phyloP scores from a whole-genome alignment of 2,113 vertebrate species.

The Holacanthus passer region DNA sequence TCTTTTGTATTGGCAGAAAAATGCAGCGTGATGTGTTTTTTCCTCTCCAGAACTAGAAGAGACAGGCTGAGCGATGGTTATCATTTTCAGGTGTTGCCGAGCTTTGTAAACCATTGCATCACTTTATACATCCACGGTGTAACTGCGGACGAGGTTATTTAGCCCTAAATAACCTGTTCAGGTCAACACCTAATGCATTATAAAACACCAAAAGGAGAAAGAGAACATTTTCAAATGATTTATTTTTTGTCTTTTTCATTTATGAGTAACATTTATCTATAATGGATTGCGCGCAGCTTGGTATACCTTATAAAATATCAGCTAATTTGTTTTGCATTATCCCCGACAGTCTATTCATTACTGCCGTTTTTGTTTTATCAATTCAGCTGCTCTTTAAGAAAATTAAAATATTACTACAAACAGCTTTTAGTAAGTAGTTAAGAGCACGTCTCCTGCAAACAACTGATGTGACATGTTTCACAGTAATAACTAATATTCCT shows the following conservation, averaged over 20 bases:
- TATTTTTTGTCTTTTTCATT: conserved; percentile 15
- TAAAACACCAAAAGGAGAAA: conserved; percentile 9
- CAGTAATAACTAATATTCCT: background rate
- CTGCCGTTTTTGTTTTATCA: conserved; percentile 14
- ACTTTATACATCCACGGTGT: conserved; percentile 17
- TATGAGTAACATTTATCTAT: background rate
- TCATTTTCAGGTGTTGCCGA: conserved; percentile 33
- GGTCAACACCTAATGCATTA: conserved; percentile 16
- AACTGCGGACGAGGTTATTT: conserved; percentile 3
- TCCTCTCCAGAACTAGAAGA: conserved; percentile 18
- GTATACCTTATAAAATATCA: conserved; percentile 11
- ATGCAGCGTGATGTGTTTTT: conserved; percentile 16
- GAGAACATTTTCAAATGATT: conserved; percentile 9
- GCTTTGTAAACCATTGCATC: conserved; percentile 43
- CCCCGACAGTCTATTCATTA: conserved; percentile 23
- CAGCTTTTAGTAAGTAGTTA: background rate
- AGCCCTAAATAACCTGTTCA: conserved; percentile 9
- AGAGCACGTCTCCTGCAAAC: background rate
- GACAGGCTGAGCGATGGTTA: conserved; percentile 13
- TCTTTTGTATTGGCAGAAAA: conserved; percentile 37
- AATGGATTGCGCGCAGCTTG: conserved; percentile 22
- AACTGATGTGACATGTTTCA: background rate
- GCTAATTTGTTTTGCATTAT: conserved; percentile 32
- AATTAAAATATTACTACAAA: conserved; percentile 1
- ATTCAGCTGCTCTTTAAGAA: background rate